Evolutionary conservation across 2,888 invertebrate species (phyloP).

Genomic region (Nephrocerus scutellatus): DNA sequence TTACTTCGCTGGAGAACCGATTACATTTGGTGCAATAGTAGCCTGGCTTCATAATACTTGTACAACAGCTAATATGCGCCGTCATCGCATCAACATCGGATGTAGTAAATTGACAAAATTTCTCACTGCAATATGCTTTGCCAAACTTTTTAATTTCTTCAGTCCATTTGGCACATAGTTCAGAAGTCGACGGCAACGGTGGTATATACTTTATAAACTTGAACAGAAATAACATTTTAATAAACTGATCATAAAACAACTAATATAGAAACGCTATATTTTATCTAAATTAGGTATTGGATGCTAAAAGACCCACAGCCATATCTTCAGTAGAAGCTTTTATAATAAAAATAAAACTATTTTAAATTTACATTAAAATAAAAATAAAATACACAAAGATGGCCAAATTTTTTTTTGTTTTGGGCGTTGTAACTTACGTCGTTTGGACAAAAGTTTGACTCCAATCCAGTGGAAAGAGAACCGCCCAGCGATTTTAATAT

Average conservation of each 20-base stretch:
- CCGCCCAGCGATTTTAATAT: conserved; percentile 33
- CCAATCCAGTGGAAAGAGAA: background rate
- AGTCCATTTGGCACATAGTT: conserved; percentile 16
- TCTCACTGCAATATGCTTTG: conserved; percentile 35
- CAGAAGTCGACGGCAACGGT: no score
- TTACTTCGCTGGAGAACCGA: no score
- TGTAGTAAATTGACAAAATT: conserved; percentile 36
- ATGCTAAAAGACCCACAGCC: no score
- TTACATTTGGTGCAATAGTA: conserved; percentile 30
- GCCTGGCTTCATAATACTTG: conserved; percentile 30
- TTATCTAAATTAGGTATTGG: no score
- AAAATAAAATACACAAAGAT: no score
- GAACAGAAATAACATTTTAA: no score
- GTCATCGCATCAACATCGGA: conserved; percentile 29
- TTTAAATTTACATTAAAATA: no score
- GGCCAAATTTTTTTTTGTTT: conserved; percentile 6
- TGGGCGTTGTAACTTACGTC: conserved; percentile 10
- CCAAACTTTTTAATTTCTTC: conserved; percentile 29
- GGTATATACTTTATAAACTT: no score
- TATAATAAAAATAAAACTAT: no score
- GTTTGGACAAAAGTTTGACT: conserved; percentile 10
- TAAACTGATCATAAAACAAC: no score
- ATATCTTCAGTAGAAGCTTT: no score
- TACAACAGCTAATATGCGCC: conserved; percentile 36
- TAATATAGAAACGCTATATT: no score